Evolutionary conservation across 2,797 vertebrate genomes (phyloP).

Genomic region (Nasua narica): DNA sequence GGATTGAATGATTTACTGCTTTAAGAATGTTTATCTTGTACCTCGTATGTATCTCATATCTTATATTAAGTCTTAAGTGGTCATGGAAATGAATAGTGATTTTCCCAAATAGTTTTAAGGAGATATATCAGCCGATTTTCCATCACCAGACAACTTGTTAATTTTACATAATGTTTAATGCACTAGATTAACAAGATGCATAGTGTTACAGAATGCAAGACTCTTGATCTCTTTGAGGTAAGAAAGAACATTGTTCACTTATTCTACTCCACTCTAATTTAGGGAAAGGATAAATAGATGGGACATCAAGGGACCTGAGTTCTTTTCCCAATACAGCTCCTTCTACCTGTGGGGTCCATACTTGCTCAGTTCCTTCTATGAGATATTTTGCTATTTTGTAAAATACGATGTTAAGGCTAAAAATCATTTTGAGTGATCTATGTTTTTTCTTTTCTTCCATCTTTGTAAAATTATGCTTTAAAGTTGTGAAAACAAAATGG

Average conservation of each 20-base stretch:
- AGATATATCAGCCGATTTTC: neutral
- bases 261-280: neutral
- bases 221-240: neutral
- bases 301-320: neutral
- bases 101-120: neutral
- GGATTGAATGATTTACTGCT: neutral
- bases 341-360: neutral
- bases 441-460: neutral
- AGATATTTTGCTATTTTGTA: neutral
- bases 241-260: neutral
- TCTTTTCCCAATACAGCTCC: neutral
- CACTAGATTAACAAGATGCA: neutral
- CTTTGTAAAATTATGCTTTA: neutral
- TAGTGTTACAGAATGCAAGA: neutral
- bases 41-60: neutral
- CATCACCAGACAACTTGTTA: neutral
- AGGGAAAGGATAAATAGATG: neutral
- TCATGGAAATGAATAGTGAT: neutral
- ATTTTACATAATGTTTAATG: neutral
- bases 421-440: neutral
- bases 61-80: neutral
- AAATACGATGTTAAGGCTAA: neutral
- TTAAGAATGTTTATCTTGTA: neutral
- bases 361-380: neutral
- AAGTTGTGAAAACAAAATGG: neutral